Conservation (phyloP, 1,140 invertebrate genomes). For the Drosophila truncata region DNA sequence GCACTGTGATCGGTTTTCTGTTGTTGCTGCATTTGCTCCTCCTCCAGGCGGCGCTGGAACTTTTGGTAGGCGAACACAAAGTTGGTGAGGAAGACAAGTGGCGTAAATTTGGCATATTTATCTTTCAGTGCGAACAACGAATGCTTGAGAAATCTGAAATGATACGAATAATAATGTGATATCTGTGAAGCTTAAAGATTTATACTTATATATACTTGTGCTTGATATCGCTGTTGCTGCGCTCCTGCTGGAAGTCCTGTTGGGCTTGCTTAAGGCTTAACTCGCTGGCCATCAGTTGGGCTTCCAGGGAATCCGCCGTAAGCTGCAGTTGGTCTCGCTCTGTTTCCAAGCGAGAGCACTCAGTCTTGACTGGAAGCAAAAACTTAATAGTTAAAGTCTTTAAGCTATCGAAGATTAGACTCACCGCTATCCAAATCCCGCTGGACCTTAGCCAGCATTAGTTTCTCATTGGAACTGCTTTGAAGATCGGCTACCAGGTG, state of each 20-base stretch:
- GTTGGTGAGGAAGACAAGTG: conserved; percentile 81
- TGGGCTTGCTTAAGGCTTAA: conserved; percentile 33
- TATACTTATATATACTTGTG: conserved; percentile 55
- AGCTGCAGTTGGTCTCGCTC: conserved; percentile 62
- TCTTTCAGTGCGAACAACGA: conserved; percentile 69
- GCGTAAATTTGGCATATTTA: conserved; percentile 85
- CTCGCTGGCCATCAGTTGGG: conserved; percentile 48
- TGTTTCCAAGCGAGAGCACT: conserved; percentile 54
- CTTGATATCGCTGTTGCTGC: conserved; percentile 66
- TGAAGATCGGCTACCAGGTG: conserved; percentile 84
- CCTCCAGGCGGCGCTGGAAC: conserved; percentile 50
- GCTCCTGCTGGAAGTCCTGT: conserved; percentile 71
- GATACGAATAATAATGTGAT: background rate
- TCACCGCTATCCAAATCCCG: conserved; percentile 76
- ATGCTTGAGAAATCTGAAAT: conserved; percentile 73
- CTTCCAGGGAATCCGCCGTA: conserved; percentile 36
- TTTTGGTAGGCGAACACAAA: conserved; percentile 77
- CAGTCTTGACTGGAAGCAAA: conserved; percentile 59
- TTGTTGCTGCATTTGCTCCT: conserved; percentile 37
- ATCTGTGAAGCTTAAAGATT: background rate
- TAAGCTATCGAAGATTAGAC: background rate
- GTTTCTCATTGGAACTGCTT: conserved; percentile 74
- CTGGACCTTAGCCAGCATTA: conserved; percentile 76
- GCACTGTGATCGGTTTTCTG: background rate
- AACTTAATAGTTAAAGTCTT: background rate